phyloP scores from a whole-genome alignment of 2,888 invertebrate species.

The Mycogona germanica region DNA sequence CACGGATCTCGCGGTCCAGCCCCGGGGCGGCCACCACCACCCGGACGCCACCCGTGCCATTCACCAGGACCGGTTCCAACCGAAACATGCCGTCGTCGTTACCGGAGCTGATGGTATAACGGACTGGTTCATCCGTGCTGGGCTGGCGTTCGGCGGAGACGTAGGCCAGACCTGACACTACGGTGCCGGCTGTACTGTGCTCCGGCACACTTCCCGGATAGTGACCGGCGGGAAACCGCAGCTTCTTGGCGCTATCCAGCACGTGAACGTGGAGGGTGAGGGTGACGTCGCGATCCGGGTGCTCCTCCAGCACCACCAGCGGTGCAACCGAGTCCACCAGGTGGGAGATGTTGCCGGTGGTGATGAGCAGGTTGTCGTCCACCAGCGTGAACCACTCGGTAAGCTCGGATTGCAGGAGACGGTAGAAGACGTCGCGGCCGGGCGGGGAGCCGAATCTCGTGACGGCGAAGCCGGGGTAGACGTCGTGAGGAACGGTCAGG shows the following conservation, averaged over 20 bases:
- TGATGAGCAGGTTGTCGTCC: conserved; percentile 80
- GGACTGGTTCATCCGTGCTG: conserved; percentile 39
- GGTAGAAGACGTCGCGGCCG: conserved; percentile 9
- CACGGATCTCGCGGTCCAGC: conserved; percentile 63
- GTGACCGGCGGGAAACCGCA: conserved; percentile 54
- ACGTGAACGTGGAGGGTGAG: conserved; percentile 72
- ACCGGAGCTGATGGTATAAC: conserved; percentile 66
- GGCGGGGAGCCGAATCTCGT: conserved; percentile 50
- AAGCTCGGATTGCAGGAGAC: conserved; percentile 14
- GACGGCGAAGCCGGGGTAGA: conserved; percentile 77
- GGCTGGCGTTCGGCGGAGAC: conserved; percentile 44
- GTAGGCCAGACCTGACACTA: conserved; percentile 55
- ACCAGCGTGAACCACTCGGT: conserved; percentile 57
- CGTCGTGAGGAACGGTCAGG: conserved; percentile 68
- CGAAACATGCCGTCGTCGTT: conserved; percentile 62
- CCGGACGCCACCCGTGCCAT: conserved; percentile 21
- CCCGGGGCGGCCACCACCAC: conserved; percentile 38
- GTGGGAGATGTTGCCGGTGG: conserved; percentile 69
- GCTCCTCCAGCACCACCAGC: conserved; percentile 66
- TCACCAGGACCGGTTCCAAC: conserved; percentile 45
- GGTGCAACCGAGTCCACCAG: conserved; percentile 68
- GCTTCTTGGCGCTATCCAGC: conserved; percentile 66
- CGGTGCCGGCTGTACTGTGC: conserved; percentile 58
- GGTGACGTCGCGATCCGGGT: conserved; percentile 43
- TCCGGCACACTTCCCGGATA: conserved; percentile 54